Conservation (phyloP, 2,888 invertebrate species). For the Agrotis ipsilon region DNA sequence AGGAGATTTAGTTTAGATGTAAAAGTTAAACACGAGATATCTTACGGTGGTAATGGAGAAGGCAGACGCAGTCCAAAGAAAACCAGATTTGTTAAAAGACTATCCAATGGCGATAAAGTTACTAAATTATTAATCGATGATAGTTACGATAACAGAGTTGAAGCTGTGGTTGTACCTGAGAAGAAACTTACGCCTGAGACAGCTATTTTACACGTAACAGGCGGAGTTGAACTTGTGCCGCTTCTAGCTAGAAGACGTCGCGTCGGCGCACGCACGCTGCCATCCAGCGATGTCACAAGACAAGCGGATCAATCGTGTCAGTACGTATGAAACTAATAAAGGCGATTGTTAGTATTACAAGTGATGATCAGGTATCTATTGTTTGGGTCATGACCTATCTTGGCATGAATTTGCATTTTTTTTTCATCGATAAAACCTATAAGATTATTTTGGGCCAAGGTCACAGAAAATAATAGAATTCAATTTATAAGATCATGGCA, state of each 20-base stretch:
- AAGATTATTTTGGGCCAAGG: slow-evolving; percentile 53
- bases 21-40: slow-evolving; percentile 58
- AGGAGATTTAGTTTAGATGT: slow-evolving; percentile 63
- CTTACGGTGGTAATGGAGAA: slow-evolving; percentile 59
- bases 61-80: slow-evolving; percentile 76
- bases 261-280: slow-evolving; percentile 86
- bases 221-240: slow-evolving; percentile 95
- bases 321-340: slow-evolving; percentile 75
- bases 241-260: slow-evolving; percentile 93
- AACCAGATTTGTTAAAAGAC: slow-evolving; percentile 79
- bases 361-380: slow-evolving; percentile 28
- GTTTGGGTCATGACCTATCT: slow-evolving; percentile 22
- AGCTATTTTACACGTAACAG: slow-evolving; percentile 87
- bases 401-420: slow-evolving; percentile 22
- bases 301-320: slow-evolving; percentile 85
- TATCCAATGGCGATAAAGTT: slow-evolving; percentile 81
- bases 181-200: slow-evolving; percentile 85
- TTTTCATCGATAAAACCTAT: slow-evolving; percentile 3
- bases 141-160: slow-evolving; percentile 64
- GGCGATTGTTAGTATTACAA: slow-evolving; percentile 27
- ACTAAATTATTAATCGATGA: slow-evolving; percentile 74
- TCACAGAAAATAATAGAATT: slow-evolving; percentile 71
- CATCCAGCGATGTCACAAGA: slow-evolving; percentile 87
- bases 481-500: slow-evolving; percentile 66
- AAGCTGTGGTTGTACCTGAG: slow-evolving; percentile 57